These are phyloP conservation scores for Morbakka virulenta DNA, from an alignment of 30 jellyfish, hydroid and myxozoan genomes.

Conservation along the genomic window DNA sequence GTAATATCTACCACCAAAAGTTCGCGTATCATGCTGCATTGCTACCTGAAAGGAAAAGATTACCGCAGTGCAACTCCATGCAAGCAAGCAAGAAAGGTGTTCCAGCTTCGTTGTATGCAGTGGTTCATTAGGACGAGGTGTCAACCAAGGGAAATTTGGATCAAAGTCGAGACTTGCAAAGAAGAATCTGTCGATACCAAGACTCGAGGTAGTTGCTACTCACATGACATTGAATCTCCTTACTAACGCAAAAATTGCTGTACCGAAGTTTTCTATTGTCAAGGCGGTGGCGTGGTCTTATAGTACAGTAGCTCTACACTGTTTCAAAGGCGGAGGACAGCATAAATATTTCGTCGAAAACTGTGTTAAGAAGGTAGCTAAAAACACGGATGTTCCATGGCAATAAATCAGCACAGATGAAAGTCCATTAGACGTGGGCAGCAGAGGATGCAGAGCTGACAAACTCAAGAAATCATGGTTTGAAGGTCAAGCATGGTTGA, in stretches of 20 bases:
- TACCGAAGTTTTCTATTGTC: slow-evolving; percentile 1
- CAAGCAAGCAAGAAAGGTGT: not conserved
- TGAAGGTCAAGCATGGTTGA: slow-evolving; percentile 33
- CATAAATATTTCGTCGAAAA: slow-evolving; percentile 47
- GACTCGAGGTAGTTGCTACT: slow-evolving; percentile 52
- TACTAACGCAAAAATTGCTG: no score
- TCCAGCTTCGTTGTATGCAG: no score
- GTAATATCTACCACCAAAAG: no score
- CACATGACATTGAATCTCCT: slow-evolving; percentile 64
- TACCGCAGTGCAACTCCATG: slow-evolving; percentile 3
- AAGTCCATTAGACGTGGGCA: no score
- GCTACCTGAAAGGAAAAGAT: no score
- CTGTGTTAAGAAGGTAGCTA: slow-evolving; percentile 39
- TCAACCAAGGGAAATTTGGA: slow-evolving; percentile 67
- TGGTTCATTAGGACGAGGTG: slow-evolving; percentile 34
- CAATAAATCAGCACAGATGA: slow-evolving; percentile 13
- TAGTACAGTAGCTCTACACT: no score
- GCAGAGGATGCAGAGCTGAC: not conserved
- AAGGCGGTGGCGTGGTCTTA: slow-evolving; percentile 32
- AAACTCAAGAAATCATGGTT: slow-evolving; percentile 13
- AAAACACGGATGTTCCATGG: slow-evolving; percentile 38
- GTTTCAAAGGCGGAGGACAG: slow-evolving; percentile 45
- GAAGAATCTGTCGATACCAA: no score
- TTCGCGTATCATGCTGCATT: slow-evolving; percentile 1
- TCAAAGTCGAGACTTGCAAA: no score